Evolutionary conservation across 35 echinoderm and acorn worm genomes (phyloP).

Genomic region (Ptychodera flava): DNA sequence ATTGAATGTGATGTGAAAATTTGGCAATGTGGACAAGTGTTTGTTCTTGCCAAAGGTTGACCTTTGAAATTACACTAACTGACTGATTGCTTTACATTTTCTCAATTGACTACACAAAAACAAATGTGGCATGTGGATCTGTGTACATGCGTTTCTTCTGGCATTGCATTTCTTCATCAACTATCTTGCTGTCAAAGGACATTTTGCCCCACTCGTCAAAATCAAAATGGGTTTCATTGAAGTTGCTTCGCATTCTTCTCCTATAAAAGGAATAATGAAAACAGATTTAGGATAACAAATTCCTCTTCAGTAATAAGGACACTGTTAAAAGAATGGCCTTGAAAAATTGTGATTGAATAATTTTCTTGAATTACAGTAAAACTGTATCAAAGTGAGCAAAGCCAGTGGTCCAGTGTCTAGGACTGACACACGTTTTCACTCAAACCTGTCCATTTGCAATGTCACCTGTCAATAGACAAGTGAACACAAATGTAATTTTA

Average conservation of each 20-base stretch:
- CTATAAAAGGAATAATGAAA: constrained; percentile 35
- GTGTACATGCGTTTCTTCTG: constrained; percentile 30
- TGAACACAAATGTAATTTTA: too few relatives aligned
- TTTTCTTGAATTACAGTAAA: not conserved
- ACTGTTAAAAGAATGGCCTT: not conserved
- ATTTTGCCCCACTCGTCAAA: constrained; percentile 42
- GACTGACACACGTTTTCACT: not conserved
- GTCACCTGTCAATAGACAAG: too few relatives aligned
- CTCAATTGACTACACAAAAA: not conserved
- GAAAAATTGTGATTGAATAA: not conserved
- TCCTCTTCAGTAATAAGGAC: not conserved
- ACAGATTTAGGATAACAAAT: not conserved
- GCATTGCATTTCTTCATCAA: constrained; percentile 54
- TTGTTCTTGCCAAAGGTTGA: too few relatives aligned
- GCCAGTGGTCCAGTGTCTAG: not conserved
- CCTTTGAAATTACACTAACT: too few relatives aligned
- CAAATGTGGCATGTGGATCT: not conserved
- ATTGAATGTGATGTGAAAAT: too few relatives aligned
- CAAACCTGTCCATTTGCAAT: not conserved
- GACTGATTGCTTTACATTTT: too few relatives aligned
- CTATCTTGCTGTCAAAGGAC: constrained; percentile 13
- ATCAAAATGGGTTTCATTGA: constrained; percentile 78
- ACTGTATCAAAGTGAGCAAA: not conserved
- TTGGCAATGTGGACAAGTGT: too few relatives aligned
- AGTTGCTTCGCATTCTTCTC: constrained; percentile 68